A percentile compares a stretch with the other conserved stretches of the same genome.
phyloP scores from a whole-genome alignment of 30 jellyfish, hydroid and myxozoan genomes.

The Mastigias papua region DNA sequence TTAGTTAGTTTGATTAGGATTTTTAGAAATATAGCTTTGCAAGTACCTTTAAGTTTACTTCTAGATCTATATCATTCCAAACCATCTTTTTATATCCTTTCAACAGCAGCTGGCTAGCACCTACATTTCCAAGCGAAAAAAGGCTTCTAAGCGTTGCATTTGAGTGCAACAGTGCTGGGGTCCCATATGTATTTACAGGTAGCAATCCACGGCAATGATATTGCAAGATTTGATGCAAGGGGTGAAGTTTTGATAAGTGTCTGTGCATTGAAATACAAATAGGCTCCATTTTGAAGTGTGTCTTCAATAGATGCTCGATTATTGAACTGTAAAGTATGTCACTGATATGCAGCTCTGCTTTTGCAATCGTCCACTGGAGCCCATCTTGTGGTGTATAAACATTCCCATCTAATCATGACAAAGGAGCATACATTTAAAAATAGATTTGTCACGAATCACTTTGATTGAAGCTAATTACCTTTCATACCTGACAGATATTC shows the following conservation, averaged over 20 bases:
- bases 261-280: conserved; percentile 73
- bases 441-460: no score
- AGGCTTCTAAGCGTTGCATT: conserved; percentile 1
- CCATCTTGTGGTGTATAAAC: conserved; percentile 87
- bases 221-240: conserved; percentile 73
- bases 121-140: conserved; percentile 24
- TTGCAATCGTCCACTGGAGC: conserved; percentile 66
- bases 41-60: conserved; percentile 42
- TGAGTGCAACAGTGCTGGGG: neutral
- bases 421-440: neutral
- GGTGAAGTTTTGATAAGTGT: conserved; percentile 78
- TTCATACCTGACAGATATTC: no score
- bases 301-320: conserved; percentile 71
- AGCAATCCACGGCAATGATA: conserved; percentile 87
- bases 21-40: no score
- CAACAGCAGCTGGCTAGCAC: conserved; percentile 23
- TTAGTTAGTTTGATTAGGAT: no score
- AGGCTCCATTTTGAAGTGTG: conserved; percentile 82
- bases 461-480: no score
- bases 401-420: conserved; percentile 42
- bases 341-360: conserved; percentile 63
- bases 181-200: conserved; percentile 32
- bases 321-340: conserved; percentile 65
- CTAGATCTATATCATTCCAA: conserved; percentile 62
- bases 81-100: conserved; percentile 34